Percentiles rank a stretch among this genome's conserved stretches.
Evolutionary conservation across 1,140 invertebrate species (phyloP).

Genomic region (Sycophila sp.): DNA sequence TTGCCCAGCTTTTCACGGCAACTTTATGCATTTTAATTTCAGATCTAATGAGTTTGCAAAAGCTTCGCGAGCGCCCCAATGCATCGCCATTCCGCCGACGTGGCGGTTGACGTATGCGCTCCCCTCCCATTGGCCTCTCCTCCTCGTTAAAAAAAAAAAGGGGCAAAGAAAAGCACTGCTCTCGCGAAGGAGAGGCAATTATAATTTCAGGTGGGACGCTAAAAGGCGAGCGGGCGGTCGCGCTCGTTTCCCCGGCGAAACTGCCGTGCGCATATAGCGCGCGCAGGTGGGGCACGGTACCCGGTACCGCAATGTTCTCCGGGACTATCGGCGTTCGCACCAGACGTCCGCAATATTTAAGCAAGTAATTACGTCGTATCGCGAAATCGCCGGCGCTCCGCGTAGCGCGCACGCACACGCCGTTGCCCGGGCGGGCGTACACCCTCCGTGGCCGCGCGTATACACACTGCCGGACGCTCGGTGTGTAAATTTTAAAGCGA

Average conservation of each 20-base stretch:
- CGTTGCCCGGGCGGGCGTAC: background rate
- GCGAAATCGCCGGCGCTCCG: too few species aligned
- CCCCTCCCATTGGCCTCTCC: too few species aligned
- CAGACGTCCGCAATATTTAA: constrained; percentile 48
- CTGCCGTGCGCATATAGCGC: background rate
- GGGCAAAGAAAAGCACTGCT: background rate
- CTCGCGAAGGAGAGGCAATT: background rate
- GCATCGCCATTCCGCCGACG: too few species aligned
- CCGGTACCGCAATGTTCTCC: background rate
- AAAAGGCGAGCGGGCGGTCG: background rate
- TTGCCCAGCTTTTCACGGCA: too few species aligned
- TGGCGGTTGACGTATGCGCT: too few species aligned
- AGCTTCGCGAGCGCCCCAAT: too few species aligned
- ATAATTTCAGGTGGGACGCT: background rate
- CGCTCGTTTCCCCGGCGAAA: background rate
- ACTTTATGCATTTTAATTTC: too few species aligned
- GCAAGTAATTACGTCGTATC: constrained; percentile 49
- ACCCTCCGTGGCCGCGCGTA: background rate
- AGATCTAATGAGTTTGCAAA: too few species aligned
- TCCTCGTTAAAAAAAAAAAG: background rate
- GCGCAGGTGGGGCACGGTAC: background rate
- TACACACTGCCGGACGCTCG: background rate
- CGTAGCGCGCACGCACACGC: too few species aligned
- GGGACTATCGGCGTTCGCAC: constrained; percentile 16
- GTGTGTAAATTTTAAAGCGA: constrained; percentile 51